These are phyloP conservation scores for Typhlichthys subterraneus DNA, from an alignment of 2,797 vertebrate genomes.

Conservation along the genomic window DNA sequence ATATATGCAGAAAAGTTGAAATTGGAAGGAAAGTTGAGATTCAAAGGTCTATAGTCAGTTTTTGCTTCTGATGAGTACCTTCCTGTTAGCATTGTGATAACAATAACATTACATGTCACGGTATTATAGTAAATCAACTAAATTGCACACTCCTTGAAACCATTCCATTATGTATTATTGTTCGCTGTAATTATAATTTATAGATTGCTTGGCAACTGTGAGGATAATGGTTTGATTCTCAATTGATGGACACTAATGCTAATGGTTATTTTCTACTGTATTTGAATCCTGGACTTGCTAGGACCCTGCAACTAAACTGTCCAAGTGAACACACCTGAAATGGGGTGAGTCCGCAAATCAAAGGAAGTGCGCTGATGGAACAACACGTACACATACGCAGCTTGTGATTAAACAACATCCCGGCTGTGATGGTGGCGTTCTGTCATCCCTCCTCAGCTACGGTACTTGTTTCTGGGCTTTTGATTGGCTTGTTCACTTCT, in stretches of 20 bases:
- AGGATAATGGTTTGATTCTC: background rate
- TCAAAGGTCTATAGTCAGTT: background rate
- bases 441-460: conserved; percentile 37
- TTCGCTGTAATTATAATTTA: background rate
- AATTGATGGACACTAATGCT: background rate
- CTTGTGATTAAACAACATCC: conserved; percentile 45
- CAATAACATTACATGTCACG: background rate
- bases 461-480: background rate
- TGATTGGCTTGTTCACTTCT: conserved; percentile 28
- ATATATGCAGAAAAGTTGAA: too few relatives aligned
- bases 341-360: background rate
- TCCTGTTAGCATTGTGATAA: background rate
- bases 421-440: conserved; percentile 4
- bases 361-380: conserved; percentile 26
- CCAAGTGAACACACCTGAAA: background rate
- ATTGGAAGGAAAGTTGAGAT: background rate
- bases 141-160: background rate
- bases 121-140: background rate
- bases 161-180: background rate
- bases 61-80: background rate
- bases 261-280: too few relatives aligned
- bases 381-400: conserved; percentile 45
- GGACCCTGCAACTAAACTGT: too few relatives aligned
- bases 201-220: background rate
- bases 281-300: too few relatives aligned